A percentile compares a stretch with the other conserved stretches of the same genome.
Evolutionary conservation across 2,888 invertebrate species (phyloP).

Genomic region (Ctena decussata): DNA sequence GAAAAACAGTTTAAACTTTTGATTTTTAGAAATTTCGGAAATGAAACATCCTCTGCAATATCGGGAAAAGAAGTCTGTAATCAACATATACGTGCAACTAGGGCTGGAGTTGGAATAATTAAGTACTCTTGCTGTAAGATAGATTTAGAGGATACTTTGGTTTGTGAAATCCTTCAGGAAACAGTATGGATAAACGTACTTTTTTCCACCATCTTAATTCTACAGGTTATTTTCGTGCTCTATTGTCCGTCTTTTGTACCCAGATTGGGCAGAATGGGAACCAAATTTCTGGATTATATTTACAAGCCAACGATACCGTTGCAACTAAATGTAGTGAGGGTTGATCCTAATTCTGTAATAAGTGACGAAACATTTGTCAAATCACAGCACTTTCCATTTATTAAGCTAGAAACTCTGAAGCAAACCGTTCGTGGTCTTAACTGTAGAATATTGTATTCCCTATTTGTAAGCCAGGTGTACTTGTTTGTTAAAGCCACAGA

Average conservation of each 20-base stretch:
- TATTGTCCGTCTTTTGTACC: constrained; percentile 6
- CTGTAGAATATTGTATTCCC: background rate
- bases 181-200: background rate
- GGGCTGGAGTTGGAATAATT: background rate
- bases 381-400: background rate
- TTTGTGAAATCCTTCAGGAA: background rate
- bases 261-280: background rate
- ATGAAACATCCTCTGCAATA: background rate
- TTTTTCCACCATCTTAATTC: background rate
- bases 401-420: background rate
- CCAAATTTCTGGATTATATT: background rate
- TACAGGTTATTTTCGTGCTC: constrained; percentile 7
- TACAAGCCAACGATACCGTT: background rate
- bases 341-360: background rate
- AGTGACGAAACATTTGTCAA: background rate
- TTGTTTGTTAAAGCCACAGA: background rate
- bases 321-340: background rate
- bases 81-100: background rate
- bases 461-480: background rate
- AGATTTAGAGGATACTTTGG: background rate
- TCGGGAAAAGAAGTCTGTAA: background rate
- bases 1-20: background rate
- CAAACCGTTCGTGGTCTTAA: background rate
- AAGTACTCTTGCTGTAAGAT: background rate
- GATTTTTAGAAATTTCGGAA: background rate